Conservation (phyloP, 2,113 vertebrate species). For the Synodontis membranacea region DNA sequence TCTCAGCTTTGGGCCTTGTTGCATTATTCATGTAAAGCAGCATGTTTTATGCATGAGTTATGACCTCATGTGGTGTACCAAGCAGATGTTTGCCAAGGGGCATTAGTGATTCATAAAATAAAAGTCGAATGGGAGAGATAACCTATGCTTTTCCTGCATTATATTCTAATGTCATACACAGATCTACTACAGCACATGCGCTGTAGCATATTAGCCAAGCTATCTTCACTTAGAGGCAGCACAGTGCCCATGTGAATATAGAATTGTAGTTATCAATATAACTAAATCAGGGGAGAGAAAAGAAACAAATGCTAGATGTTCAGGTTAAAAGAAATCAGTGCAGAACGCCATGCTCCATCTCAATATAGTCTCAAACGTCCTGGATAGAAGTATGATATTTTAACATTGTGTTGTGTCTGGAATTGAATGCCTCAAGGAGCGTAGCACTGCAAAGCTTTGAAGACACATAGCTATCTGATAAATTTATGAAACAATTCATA, state of each 20-base stretch:
- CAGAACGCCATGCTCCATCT: background rate
- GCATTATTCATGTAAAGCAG: slow-evolving; percentile 49
- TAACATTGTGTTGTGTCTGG: background rate
- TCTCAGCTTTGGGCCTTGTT: slow-evolving; percentile 21
- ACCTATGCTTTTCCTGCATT: slow-evolving; percentile 28
- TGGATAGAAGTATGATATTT: background rate
- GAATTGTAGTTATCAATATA: background rate
- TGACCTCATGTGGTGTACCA: background rate
- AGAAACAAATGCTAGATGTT: background rate
- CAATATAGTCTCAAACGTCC: too few species aligned
- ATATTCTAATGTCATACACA: slow-evolving; percentile 30
- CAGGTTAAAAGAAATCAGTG: background rate
- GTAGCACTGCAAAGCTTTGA: background rate
- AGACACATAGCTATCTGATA: background rate
- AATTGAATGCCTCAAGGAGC: background rate
- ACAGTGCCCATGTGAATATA: background rate
- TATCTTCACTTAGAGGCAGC: background rate
- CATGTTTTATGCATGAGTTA: slow-evolving; percentile 40
- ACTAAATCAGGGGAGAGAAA: background rate
- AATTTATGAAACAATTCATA: background rate
- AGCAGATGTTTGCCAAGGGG: background rate
- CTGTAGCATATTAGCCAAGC: background rate
- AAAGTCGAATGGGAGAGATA: background rate
- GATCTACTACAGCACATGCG: slow-evolving; percentile 30
- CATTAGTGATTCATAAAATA: slow-evolving; percentile 7